Conservation (phyloP, 2,797 vertebrate genomes). For the Periophthalmus magnuspinnatus region DNA sequence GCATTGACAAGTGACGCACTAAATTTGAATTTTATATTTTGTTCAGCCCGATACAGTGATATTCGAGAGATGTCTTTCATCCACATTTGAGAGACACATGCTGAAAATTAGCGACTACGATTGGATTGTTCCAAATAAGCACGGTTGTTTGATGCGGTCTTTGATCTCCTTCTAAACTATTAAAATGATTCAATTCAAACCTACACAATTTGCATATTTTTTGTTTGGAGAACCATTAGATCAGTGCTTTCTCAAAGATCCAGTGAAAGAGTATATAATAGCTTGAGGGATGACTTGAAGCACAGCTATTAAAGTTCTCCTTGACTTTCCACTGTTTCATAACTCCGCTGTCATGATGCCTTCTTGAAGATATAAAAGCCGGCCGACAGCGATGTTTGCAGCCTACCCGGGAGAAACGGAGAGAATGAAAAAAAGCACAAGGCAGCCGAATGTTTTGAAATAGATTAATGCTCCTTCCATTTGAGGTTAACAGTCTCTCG, state of each 20-base stretch:
- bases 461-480: conserved; percentile 69
- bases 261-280: background rate
- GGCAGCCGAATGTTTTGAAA: conserved; percentile 44
- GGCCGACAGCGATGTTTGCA: conserved; percentile 13
- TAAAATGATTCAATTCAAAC: background rate
- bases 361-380: conserved; percentile 4
- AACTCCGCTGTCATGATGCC: conserved; percentile 1
- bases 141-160: too few relatives aligned
- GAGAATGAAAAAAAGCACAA: conserved; percentile 17
- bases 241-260: background rate
- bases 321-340: background rate
- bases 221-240: background rate
- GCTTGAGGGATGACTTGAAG: background rate
- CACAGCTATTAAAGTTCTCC: conserved; percentile 5
- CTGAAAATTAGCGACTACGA: too few relatives aligned
- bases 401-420: conserved; percentile 39
- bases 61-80: too few relatives aligned
- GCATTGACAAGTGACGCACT: too few relatives aligned
- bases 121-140: too few relatives aligned
- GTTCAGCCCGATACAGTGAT: too few relatives aligned
- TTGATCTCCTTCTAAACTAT: too few relatives aligned
- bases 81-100: too few relatives aligned
- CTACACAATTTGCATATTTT: background rate
- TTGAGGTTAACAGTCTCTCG: conserved; percentile 78
- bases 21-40: too few relatives aligned